These are phyloP conservation scores for Paracyclopina nana DNA, from an alignment of 1,140 invertebrate genomes.

Conservation along the genomic window DNA sequence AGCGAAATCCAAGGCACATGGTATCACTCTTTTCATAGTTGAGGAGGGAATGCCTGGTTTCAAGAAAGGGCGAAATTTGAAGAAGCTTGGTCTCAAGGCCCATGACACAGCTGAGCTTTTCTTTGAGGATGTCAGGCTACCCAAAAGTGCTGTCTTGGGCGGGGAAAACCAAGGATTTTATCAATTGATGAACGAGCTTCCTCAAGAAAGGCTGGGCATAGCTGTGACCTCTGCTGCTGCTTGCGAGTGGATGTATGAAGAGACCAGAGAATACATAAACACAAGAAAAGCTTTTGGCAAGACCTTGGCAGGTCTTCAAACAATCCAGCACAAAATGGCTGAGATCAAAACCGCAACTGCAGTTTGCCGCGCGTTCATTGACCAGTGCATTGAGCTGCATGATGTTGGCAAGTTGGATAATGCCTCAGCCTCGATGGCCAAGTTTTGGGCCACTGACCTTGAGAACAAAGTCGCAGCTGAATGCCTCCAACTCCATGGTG, in stretches of 20 bases:
- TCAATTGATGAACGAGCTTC: constrained; percentile 32
- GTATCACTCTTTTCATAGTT: constrained; percentile 31
- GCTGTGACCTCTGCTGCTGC: constrained; percentile 25
- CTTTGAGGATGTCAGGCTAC: constrained; percentile 32
- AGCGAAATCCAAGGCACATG: constrained; percentile 29
- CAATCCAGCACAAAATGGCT: constrained; percentile 32
- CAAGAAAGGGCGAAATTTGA: constrained; percentile 29
- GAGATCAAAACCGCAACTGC: constrained; percentile 31
- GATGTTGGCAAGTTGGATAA: constrained; percentile 25
- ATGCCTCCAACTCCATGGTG: constrained; percentile 32
- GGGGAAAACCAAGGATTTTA: constrained; percentile 31
- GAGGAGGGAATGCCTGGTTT: constrained; percentile 31
- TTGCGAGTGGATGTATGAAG: constrained; percentile 32
- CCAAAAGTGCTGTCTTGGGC: constrained; percentile 27
- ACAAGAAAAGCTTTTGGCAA: constrained; percentile 32
- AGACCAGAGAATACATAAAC: constrained; percentile 29
- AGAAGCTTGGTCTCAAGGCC: constrained; percentile 31
- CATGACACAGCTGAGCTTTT: constrained; percentile 34
- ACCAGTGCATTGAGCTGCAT: constrained; percentile 29
- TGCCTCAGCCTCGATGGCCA: constrained; percentile 30
- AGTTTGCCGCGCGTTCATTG: constrained; percentile 28
- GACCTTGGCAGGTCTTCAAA: constrained; percentile 28
- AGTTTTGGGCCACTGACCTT: constrained; percentile 30
- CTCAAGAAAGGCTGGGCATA: constrained; percentile 30
- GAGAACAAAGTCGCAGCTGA: constrained; percentile 28